Base-by-base conservation (phyloP, 2,797 vertebrate genomes). In the Petrocephalus sullivani region DNA sequence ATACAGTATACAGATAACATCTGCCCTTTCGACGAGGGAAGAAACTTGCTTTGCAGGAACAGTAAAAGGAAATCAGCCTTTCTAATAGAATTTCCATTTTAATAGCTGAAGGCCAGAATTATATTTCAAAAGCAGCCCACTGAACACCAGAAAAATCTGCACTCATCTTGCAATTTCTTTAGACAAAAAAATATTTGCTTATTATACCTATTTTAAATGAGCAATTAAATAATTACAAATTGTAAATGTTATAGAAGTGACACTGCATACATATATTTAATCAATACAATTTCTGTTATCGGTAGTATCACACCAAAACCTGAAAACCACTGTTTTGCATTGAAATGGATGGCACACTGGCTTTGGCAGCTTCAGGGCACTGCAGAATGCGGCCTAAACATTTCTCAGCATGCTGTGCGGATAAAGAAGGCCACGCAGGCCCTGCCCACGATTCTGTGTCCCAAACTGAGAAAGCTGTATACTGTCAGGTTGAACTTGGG, bases 51-150 rank as follows among this genome's bases (percentile, higher is more conserved):
- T 88, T 90, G n/a, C 83, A 89, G 71, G 88, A 90, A 92, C 83
- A 90, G 71, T 89, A 90, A 92, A 89, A 90, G 89, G 83, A 91
- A 91, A 92, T 91, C 58, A 7, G 51, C 87, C 90, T 90, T 81
- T 78, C 84, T 90, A 89, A 93, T 92, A 82, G 88, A 87, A 91
- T 89, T 91, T 89, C 28, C 87, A 86, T 88, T 91, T 88, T 88
- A 88, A 89, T 89, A 87, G 87, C 85, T 91, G 89, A 91, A 90
- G 90, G 90, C 90, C 86, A 89, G 89, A 92, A 91, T 91, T 91
- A 91, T 91, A 91, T 87, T n/a, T 89, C 85, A 89, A 92, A 91
- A 91, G 89, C 64, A 71, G 85, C 85, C 87, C 67, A 87, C 87
- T 28, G 86, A 54, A 88, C 89, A 88, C 64, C 81, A 88, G 89